Conservation (phyloP, 2,797 vertebrate genomes). For the Taeniopygia guttata region DNA sequence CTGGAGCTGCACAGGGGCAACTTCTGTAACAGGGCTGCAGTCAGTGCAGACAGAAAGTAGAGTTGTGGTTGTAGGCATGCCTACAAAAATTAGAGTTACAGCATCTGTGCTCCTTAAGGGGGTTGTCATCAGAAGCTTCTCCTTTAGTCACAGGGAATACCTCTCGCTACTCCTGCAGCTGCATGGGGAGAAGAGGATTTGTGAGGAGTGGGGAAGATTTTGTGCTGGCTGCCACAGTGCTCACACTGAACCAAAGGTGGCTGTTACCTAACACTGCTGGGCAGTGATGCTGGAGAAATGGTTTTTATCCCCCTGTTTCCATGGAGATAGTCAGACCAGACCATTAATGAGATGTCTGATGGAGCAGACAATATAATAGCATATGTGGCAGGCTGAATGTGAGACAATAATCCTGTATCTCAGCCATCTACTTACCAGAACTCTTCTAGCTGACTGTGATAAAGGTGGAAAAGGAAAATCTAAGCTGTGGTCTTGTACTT, state of each 20-base stretch:
- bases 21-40: background rate
- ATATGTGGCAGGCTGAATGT: background rate
- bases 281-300: background rate
- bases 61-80: background rate
- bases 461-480: background rate
- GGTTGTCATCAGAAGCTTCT: background rate
- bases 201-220: background rate
- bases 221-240: background rate
- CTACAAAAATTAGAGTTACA: background rate
- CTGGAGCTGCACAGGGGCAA: background rate
- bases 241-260: background rate
- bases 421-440: background rate
- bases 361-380: background rate
- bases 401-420: background rate
- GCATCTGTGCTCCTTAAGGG: accelerated
- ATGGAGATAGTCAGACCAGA: constrained; percentile 29
- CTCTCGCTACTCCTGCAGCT: accelerated
- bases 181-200: accelerated
- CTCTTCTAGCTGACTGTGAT: background rate
- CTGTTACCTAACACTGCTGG: background rate
- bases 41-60: background rate
- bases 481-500: background rate
- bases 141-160: accelerated
- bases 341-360: background rate
- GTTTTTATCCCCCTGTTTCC: background rate